Conservation (phyloP, 2,888 invertebrate species). For the Lepetodrilus schrolli region DNA sequence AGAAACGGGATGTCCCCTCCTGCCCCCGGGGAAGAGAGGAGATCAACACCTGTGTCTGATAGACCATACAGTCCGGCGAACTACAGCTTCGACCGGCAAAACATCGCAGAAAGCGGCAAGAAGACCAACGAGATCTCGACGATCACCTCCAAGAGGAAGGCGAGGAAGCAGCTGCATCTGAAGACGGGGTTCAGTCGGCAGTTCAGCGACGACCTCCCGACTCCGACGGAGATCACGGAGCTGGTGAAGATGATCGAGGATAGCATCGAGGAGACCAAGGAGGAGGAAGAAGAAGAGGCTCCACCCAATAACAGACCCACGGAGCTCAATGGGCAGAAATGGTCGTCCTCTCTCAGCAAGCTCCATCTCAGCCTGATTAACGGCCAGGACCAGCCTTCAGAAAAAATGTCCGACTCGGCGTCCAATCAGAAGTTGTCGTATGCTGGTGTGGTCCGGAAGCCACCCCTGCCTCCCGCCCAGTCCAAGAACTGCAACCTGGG, state of each 20-base stretch:
- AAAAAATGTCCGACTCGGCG: conserved; percentile 34
- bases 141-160: not conserved
- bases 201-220: conserved; percentile 67
- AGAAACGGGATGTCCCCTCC: conserved; percentile 47
- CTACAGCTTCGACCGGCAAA: conserved; percentile 2
- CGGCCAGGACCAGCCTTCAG: conserved; percentile 26
- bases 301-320: not conserved
- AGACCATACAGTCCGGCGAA: conserved; percentile 46
- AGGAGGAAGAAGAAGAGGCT: conserved; percentile 43
- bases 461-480: conserved; percentile 39
- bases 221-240: conserved; percentile 65
- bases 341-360: conserved; percentile 24
- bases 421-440: conserved; percentile 41
- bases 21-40: conserved; percentile 27
- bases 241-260: conserved; percentile 68
- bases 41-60: conserved; percentile 37
- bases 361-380: conserved; percentile 32
- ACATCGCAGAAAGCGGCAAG: not conserved
- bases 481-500: conserved; percentile 34
- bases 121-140: not conserved
- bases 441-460: conserved; percentile 48
- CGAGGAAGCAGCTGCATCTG: conserved; percentile 38
- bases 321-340: conserved; percentile 30
- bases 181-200: conserved; percentile 67
- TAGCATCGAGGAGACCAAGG: conserved; percentile 50